A percentile compares a stretch with the other conserved stretches of the same genome.
Conservation (phyloP, 2,113 vertebrate genomes). For the Callorhinus ursinus region DNA sequence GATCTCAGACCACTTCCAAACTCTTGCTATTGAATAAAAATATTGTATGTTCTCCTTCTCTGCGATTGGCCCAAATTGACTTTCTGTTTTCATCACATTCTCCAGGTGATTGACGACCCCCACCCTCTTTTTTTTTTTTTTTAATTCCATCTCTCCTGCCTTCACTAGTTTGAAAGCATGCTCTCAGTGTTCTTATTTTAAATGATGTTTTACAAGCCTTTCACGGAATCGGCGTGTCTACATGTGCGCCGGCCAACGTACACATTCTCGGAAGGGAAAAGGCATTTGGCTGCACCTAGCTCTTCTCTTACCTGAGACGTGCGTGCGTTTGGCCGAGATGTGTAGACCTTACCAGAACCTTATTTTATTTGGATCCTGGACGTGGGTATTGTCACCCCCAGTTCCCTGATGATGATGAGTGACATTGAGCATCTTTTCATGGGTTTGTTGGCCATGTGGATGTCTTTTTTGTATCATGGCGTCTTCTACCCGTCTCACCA, state of each 20-base stretch:
- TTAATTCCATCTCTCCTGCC: accelerated
- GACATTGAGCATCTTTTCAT: neutral
- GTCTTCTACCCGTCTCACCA: accelerated
- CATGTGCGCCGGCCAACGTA: accelerated
- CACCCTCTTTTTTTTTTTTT: too few species aligned
- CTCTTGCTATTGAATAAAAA: neutral
- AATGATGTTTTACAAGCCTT: neutral
- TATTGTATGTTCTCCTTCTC: neutral
- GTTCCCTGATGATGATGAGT: neutral
- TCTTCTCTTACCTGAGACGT: neutral
- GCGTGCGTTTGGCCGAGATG: accelerated
- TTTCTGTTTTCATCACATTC: neutral
- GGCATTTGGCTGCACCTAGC: neutral
- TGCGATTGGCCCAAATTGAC: too few species aligned
- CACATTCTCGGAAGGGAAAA: neutral
- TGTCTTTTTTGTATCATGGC: neutral
- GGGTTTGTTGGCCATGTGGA: neutral
- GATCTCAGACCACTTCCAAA: neutral
- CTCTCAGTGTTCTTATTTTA: neutral
- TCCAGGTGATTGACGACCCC: neutral
- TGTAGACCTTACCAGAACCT: neutral
- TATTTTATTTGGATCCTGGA: neutral
- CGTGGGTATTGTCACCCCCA: neutral
- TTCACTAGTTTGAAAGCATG: neutral
- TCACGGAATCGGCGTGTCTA: accelerated